Base-by-base conservation (phyloP, 2,797 vertebrate species). In the Momotus momota region DNA sequence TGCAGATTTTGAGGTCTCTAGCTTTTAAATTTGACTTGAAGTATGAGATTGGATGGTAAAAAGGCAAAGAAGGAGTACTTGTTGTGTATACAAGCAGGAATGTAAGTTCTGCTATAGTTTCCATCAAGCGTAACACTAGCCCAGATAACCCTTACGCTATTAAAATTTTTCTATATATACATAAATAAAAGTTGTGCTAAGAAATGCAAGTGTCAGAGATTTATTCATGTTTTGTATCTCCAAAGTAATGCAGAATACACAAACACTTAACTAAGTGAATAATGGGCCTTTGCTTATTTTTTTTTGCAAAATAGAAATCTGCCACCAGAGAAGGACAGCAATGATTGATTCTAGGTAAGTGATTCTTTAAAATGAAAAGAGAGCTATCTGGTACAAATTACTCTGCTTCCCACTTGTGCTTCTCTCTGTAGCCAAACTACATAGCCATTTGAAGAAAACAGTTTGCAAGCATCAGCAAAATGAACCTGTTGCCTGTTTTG, bases 191-290 rank as follows among this genome's bases (percentile, higher is more conserved):
- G 48, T 14, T 45, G 8, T 71, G 43, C 31, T 80, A 92, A 77
- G 26, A 87, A 40, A 75, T 75, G n/a, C 27, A 74, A 83, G 78
- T 87, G 67, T 91, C 80, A 88, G 60, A 90, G 85, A 67, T 69
- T 95, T 83, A 64, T 67, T 97, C 46, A 29, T 81, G 54, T 78
- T 97, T 88, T 86, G 23, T 58, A 74, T 86, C 18, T 14, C 40
- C 43, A 57, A 93, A 93, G 70, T 86, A 88, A 95, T 94, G 74
- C 12, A 95, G 52, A 95, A 86, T 65, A 81, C 25, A 93, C 74
- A 95, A 88, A 75, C 61, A 81, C 71, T 93, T 89, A 94, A 89
- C 90, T 95, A 77, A 91, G 58, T 96, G 95, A 97, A 95, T 96
- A 96, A 95, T 90, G 71, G 45, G 57, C 40, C 94, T 85, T 87